Conservation (phyloP, 1,140 invertebrate species). For the Oncopodura yosiiana region DNA sequence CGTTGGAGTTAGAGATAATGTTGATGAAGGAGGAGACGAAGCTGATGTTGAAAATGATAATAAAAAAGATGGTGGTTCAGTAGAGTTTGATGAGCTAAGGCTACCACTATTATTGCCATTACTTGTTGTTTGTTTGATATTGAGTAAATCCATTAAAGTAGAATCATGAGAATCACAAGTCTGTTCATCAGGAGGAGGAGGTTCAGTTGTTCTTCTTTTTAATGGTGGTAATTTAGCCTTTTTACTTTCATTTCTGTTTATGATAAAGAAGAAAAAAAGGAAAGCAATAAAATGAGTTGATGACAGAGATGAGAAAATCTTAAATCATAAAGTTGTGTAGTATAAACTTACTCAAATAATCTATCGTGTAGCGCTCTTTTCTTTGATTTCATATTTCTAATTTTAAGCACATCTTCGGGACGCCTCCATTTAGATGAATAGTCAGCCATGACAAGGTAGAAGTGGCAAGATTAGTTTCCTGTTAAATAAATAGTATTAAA, state of each 20-base stretch:
- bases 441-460: not conserved
- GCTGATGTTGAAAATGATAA: not conserved
- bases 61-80: not conserved
- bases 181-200: constrained; percentile 15
- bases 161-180: constrained; percentile 29
- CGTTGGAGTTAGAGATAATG: not conserved
- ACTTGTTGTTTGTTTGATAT: constrained; percentile 6
- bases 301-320: too few relatives aligned
- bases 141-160: constrained; percentile 25
- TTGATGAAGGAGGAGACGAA: constrained; percentile 4
- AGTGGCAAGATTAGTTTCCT: too few relatives aligned
- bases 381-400: constrained; percentile 55
- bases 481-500: too few relatives aligned
- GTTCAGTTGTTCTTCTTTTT: not conserved
- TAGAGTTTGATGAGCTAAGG: not conserved
- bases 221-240: not conserved
- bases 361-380: constrained; percentile 59
- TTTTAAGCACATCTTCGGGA: constrained; percentile 55
- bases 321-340: not conserved
- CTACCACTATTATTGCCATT: too few relatives aligned
- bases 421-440: constrained; percentile 42
- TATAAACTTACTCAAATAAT: constrained; percentile 38
- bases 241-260: constrained; percentile 6
- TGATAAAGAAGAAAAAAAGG: not conserved
- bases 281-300: not conserved